Evolutionary conservation across 2,888 invertebrate species (phyloP).

Genomic region (Hipparchia semele): DNA sequence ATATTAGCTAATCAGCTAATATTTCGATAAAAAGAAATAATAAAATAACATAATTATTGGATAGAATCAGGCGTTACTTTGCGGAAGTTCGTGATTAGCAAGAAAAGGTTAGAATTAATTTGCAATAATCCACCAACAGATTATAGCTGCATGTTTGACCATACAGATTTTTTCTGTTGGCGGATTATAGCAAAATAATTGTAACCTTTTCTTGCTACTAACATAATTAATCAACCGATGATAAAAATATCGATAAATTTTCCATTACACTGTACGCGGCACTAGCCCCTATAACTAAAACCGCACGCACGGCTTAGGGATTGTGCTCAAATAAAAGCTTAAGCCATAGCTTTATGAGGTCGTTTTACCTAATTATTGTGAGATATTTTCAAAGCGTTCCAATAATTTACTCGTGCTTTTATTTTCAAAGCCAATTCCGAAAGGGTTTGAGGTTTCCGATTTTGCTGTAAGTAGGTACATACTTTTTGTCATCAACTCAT

Average conservation of each 20-base stretch:
- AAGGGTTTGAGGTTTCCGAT: constrained; percentile 9
- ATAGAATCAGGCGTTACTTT: too few species aligned
- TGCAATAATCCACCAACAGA: too few species aligned
- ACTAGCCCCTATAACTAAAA: constrained; percentile 41
- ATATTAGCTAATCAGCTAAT: too few species aligned
- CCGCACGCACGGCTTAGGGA: constrained; percentile 30
- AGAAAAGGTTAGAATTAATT: too few species aligned
- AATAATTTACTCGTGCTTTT: constrained; percentile 15
- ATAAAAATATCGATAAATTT: constrained; percentile 3
- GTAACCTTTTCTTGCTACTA: too few species aligned
- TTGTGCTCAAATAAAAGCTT: constrained; percentile 35
- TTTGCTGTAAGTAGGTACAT: neutral
- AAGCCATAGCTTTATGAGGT: constrained; percentile 24
- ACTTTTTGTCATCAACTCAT: neutral
- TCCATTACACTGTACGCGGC: constrained; percentile 7
- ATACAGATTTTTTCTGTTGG: too few species aligned
- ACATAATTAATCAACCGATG: neutral
- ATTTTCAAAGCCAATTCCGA: constrained; percentile 5
- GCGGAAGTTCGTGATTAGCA: too few species aligned
- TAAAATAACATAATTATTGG: too few species aligned
- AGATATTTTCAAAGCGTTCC: constrained; percentile 25
- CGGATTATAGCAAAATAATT: too few species aligned
- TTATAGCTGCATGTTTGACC: too few species aligned
- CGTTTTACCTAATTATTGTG: constrained; percentile 40
- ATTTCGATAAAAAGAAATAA: too few species aligned